phyloP scores from a whole-genome alignment of 1,140 invertebrate species.

The Sarcophaga bullata region DNA sequence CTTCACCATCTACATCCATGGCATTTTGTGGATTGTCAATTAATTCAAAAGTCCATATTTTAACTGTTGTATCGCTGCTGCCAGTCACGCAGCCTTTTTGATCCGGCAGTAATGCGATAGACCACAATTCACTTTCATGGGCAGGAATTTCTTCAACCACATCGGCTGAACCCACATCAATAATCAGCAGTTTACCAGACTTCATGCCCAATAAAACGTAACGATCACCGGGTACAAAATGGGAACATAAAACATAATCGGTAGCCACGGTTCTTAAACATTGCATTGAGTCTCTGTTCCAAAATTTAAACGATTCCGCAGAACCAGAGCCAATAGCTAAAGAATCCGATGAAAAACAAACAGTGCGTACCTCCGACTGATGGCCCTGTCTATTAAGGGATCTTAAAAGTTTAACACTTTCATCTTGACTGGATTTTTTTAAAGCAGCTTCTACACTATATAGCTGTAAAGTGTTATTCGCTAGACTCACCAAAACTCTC shows the following conservation, averaged over 20 bases:
- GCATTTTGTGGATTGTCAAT: slow-evolving; percentile 67
- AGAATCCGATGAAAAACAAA: slow-evolving; percentile 93
- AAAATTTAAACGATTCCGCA: slow-evolving; percentile 89
- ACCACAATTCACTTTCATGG: slow-evolving; percentile 83
- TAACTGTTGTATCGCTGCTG: slow-evolving; percentile 88
- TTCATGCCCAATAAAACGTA: slow-evolving; percentile 91
- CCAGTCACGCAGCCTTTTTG: slow-evolving; percentile 85
- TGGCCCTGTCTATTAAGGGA: slow-evolving; percentile 80
- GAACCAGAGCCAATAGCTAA: slow-evolving; percentile 86
- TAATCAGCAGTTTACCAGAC: slow-evolving; percentile 85
- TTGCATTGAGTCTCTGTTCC: slow-evolving; percentile 87
- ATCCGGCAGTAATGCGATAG: slow-evolving; percentile 80
- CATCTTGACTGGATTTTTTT: slow-evolving; percentile 63
- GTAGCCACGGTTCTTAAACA: slow-evolving; percentile 83
- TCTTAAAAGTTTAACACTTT: slow-evolving; percentile 64
- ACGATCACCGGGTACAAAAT: slow-evolving; percentile 91
- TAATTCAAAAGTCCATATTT: slow-evolving; percentile 95
- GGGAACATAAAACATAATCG: slow-evolving; percentile 76
- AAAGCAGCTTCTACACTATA: slow-evolving; percentile 70
- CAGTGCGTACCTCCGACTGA: slow-evolving; percentile 84
- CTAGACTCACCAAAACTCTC: slow-evolving; percentile 72
- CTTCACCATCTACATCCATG: slow-evolving; percentile 46
- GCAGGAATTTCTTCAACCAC: slow-evolving; percentile 82
- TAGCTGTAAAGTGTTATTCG: slow-evolving; percentile 78
- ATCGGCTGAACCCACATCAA: slow-evolving; percentile 85